Evolutionary conservation across 1,140 invertebrate genomes (phyloP).

Genomic region (Drosophila sproati): DNA sequence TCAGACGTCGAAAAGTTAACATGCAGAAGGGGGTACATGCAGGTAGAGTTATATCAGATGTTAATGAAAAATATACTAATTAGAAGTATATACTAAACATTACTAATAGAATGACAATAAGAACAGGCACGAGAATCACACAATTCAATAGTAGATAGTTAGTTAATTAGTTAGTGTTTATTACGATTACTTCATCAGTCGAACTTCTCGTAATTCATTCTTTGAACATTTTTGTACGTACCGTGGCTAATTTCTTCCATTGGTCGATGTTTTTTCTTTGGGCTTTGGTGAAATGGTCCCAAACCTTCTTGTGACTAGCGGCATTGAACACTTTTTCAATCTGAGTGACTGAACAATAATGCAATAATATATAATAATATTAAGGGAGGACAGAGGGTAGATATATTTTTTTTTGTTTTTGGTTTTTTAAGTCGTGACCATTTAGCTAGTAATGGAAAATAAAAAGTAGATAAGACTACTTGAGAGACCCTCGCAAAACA

Average conservation of each 20-base stretch:
- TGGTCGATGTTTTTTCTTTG: conserved; percentile 99
- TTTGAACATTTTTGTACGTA: conserved; percentile 88
- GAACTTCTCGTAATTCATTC: conserved; percentile 62
- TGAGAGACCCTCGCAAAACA: conserved; percentile 68
- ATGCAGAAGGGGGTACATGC: conserved; percentile 37
- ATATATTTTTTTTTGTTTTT: conserved; percentile 67
- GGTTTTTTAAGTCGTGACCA: conserved; percentile 50
- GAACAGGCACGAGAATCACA: conserved; percentile 25
- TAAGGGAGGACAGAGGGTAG: conserved; percentile 82
- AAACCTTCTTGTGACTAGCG: conserved; percentile 98
- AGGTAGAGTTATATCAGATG: conserved; percentile 14
- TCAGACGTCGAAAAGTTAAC: conserved; percentile 9
- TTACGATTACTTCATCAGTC: conserved; percentile 32
- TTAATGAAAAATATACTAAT: conserved; percentile 31
- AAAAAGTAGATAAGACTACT: conserved; percentile 64
- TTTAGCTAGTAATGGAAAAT: conserved; percentile 54
- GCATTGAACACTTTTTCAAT: conserved; percentile 98
- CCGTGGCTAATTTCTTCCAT: conserved; percentile 98
- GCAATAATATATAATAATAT: conserved; percentile 84
- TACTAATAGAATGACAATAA: conserved; percentile 23
- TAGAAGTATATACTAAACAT: conserved; percentile 34
- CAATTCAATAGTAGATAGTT: conserved; percentile 15
- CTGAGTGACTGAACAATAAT: conserved; percentile 94
- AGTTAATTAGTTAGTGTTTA: conserved; percentile 27
- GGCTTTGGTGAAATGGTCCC: conserved; percentile 99